These are phyloP conservation scores for Nephrotoma guestfalica DNA, from an alignment of 2,888 invertebrate species.

Conservation along the genomic window DNA sequence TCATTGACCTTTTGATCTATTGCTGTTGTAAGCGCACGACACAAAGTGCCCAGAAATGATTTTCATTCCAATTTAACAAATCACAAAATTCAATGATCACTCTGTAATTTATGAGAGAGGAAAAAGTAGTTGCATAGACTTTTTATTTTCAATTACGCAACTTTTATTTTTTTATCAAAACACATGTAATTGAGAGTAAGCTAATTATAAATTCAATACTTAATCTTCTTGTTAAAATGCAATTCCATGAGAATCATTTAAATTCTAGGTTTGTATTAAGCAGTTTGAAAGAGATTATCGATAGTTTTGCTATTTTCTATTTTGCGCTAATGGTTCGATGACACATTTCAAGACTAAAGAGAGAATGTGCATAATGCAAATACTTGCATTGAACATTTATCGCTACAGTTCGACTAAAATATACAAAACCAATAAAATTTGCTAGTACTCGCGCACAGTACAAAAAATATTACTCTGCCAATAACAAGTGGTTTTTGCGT, in stretches of 20 bases:
- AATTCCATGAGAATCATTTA: neutral
- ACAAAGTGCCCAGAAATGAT: too few species aligned
- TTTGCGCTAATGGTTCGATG: too few species aligned
- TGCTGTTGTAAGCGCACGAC: too few species aligned
- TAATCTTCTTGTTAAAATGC: neutral
- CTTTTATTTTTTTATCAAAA: neutral
- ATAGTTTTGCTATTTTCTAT: neutral
- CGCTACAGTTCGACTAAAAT: neutral
- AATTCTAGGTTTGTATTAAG: neutral
- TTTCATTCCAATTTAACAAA: too few species aligned
- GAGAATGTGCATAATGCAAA: neutral
- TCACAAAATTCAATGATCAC: too few species aligned
- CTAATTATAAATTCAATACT: neutral
- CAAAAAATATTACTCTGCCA: neutral
- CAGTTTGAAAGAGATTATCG: neutral
- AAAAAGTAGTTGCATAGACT: too few species aligned
- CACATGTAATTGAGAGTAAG: neutral
- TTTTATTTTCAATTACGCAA: too few species aligned
- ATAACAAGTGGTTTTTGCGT: neutral
- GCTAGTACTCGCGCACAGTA: neutral
- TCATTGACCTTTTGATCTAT: too few species aligned
- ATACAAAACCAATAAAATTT: neutral
- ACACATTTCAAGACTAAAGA: neutral
- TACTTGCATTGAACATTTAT: neutral
- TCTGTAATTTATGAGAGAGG: too few species aligned